A percentile compares a stretch with the other conserved stretches of the same genome.
phyloP scores from a whole-genome alignment of 2,888 invertebrate genomes.

The Teinopalpus imperialis region DNA sequence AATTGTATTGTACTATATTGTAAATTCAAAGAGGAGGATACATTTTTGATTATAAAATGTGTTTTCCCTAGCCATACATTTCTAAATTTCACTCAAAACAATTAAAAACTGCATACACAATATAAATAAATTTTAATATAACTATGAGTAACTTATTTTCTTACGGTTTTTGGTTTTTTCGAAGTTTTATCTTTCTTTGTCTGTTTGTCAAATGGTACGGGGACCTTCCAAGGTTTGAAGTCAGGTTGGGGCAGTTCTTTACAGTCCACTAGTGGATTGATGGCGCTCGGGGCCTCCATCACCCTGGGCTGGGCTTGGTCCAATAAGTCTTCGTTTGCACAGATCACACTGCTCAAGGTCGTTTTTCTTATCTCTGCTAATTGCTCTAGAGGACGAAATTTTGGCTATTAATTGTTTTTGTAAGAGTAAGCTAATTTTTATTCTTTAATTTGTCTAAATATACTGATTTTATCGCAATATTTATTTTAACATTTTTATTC shows the following conservation, averaged over 20 bases:
- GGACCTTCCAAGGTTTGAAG: slow-evolving; percentile 79
- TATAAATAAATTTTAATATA: no score
- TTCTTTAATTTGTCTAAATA: no score
- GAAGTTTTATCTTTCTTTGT: slow-evolving; percentile 26
- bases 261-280: slow-evolving; percentile 85
- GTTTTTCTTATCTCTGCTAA: slow-evolving; percentile 90
- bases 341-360: slow-evolving; percentile 87
- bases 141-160: no score
- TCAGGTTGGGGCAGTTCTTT: slow-evolving; percentile 80
- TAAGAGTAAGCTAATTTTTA: no score
- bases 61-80: no score
- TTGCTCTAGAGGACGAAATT: slow-evolving; percentile 83
- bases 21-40: no score
- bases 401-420: not conserved
- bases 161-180: slow-evolving; percentile 20
- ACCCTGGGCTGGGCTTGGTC: slow-evolving; percentile 84
- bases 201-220: slow-evolving; percentile 32
- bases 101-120: no score
- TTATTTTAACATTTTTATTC: no score
- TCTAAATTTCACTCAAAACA: no score
- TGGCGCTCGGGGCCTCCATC: slow-evolving; percentile 84
- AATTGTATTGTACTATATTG: no score
- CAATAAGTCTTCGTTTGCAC: slow-evolving; percentile 88
- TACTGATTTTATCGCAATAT: no score
- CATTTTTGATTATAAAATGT: no score